These are phyloP conservation scores for Neopipo cinnamomea DNA, from an alignment of 2,113 vertebrate species.

Conservation along the genomic window DNA sequence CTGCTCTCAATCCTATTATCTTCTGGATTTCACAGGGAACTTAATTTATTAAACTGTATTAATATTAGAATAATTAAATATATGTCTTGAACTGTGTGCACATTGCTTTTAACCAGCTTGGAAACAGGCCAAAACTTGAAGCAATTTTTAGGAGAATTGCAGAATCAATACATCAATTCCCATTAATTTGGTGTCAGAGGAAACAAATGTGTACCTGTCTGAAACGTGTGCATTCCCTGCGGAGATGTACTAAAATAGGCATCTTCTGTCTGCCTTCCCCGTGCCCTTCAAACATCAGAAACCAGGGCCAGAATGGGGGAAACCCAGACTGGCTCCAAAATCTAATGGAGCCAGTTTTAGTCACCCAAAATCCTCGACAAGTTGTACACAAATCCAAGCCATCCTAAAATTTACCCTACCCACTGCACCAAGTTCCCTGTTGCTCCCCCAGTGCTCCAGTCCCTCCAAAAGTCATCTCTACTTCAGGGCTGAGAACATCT, in stretches of 20 bases:
- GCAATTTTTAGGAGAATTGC: background rate
- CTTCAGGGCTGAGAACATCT: background rate
- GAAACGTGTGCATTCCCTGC: background rate
- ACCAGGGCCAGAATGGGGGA: background rate
- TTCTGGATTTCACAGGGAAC: background rate
- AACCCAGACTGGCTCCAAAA: background rate
- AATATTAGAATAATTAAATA: background rate
- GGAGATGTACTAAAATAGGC: background rate
- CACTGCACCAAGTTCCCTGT: background rate
- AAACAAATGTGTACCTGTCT: slow-evolving; percentile 32
- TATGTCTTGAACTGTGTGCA: background rate
- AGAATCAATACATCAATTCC: slow-evolving; percentile 21
- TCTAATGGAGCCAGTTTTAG: background rate
- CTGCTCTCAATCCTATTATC: background rate
- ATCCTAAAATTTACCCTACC: background rate
- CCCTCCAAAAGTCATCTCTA: background rate
- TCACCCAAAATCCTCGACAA: background rate
- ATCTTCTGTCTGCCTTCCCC: background rate
- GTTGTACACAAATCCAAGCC: background rate
- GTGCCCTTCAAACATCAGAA: background rate
- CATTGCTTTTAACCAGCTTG: background rate
- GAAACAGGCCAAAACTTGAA: background rate
- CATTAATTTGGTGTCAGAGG: slow-evolving; percentile 19
- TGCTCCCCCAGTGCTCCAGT: background rate
- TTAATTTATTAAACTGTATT: background rate